These are phyloP conservation scores for Vanessa atalanta DNA, from an alignment of 1,140 invertebrate species.

Conservation along the genomic window DNA sequence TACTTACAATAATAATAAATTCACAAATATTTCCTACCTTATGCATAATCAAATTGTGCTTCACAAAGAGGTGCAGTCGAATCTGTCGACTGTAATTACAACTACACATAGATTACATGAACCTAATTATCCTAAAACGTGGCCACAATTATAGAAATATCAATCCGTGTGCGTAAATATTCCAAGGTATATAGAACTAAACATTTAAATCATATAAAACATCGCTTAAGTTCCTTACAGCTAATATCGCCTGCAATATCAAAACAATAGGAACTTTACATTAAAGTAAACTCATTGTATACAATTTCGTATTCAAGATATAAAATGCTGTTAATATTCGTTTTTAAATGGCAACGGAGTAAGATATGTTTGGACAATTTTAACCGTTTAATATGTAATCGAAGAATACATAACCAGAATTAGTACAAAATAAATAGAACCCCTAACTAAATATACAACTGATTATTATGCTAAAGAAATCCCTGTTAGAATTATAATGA, in stretches of 20 bases:
- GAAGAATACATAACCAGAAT: no score
- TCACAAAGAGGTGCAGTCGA: conserved; percentile 35
- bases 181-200: neutral
- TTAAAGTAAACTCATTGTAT: no score
- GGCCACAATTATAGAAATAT: neutral
- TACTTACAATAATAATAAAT: conserved; percentile 16
- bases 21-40: conserved; percentile 11
- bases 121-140: neutral
- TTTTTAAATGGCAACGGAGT: no score
- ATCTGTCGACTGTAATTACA: conserved; percentile 13
- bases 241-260: neutral
- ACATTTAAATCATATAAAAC: neutral
- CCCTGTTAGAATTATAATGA: neutral
- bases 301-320: no score
- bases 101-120: conserved; percentile 7
- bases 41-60: conserved; percentile 28
- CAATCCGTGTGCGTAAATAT: conserved; percentile 1
- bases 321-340: no score
- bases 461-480: neutral
- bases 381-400: no score
- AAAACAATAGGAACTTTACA: neutral
- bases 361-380: no score
- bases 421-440: neutral
- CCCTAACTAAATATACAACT: neutral
- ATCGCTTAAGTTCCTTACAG: neutral